Evolutionary conservation across 2,888 invertebrate genomes (phyloP).

Genomic region (Chrysolina oricalcia): DNA sequence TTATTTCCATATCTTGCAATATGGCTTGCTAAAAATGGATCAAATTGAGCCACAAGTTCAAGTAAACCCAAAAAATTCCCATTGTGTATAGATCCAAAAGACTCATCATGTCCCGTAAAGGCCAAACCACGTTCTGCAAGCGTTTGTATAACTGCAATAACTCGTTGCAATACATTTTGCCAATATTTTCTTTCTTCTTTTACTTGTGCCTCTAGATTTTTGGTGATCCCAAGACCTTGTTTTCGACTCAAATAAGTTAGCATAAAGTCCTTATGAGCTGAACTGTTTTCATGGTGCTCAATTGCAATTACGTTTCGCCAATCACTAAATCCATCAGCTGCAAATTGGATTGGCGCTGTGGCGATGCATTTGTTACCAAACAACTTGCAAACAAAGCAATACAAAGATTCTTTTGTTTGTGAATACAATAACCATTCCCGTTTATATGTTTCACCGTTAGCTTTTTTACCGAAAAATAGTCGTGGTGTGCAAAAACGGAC

Average conservation of each 20-base stretch:
- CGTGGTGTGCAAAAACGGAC: background rate
- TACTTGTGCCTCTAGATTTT: no score
- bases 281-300: no score
- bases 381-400: background rate
- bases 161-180: no score
- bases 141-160: background rate
- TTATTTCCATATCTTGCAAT: background rate
- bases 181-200: no score
- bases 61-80: background rate
- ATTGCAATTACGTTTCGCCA: no score
- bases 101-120: background rate
- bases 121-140: background rate
- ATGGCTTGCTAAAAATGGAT: background rate
- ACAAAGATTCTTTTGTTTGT: background rate
- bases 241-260: no score
- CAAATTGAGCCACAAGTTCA: background rate
- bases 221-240: no score
- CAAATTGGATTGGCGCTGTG: no score
- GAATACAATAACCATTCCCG: background rate
- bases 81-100: background rate
- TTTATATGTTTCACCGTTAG: background rate
- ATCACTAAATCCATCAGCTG: no score
- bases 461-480: no score
- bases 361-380: background rate
- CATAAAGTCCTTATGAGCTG: no score